phyloP scores from a whole-genome alignment of 2,888 invertebrate species.

The Chrysolina haemoptera region DNA sequence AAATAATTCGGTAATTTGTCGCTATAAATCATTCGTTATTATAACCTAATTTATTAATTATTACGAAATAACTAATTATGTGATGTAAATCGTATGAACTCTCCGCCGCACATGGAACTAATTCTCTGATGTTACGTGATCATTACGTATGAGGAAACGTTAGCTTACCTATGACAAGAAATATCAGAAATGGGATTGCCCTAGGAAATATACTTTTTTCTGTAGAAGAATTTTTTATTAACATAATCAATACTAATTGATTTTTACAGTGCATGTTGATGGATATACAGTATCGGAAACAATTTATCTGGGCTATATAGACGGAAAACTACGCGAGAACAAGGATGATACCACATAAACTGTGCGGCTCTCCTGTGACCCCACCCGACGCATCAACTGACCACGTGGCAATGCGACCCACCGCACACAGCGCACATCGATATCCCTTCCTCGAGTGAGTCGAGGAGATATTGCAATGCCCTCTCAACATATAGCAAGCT shows the following conservation, averaged over 20 bases:
- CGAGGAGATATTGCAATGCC: no score
- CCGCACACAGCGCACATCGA: no score
- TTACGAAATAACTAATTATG: slow-evolving; percentile 15
- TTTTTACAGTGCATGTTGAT: no score
- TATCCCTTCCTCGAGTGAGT: no score
- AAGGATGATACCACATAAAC: no score
- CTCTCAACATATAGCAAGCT: no score
- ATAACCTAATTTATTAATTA: background rate
- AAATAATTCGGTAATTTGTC: slow-evolving; percentile 10
- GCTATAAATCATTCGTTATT: slow-evolving; percentile 13
- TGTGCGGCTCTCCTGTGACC: no score
- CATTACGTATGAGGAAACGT: slow-evolving; percentile 7
- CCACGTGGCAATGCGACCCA: no score
- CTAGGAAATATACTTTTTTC: background rate
- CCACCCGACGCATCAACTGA: no score
- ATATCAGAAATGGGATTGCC: background rate
- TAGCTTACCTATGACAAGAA: background rate
- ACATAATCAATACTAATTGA: background rate
- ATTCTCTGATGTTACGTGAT: slow-evolving; percentile 9
- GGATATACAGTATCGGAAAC: no score
- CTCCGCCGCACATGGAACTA: background rate
- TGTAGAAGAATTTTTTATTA: background rate
- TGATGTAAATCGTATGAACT: slow-evolving; percentile 2
- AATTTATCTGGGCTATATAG: no score
- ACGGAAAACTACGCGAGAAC: no score